A percentile compares a stretch with the other conserved stretches of the same genome.
Evolutionary conservation across 2,888 invertebrate species (phyloP).

Genomic region (Aphidoletes aphidimyza): DNA sequence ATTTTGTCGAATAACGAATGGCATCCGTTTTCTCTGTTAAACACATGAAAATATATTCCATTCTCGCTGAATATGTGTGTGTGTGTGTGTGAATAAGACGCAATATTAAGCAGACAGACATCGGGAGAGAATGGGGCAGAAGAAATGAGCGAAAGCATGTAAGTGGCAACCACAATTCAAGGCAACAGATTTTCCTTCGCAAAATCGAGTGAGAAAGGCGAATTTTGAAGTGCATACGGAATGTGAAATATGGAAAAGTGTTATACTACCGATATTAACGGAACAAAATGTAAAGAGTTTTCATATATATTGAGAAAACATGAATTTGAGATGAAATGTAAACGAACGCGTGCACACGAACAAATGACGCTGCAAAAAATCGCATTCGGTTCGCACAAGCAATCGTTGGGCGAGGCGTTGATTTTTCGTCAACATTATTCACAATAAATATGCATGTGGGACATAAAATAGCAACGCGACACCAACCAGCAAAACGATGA

Average conservation of each 20-base stretch:
- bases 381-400: not conserved
- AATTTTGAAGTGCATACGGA: not conserved
- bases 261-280: not conserved
- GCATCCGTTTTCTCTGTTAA: constrained; percentile 15
- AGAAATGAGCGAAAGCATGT: not conserved
- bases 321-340: constrained; percentile 15
- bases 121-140: not conserved
- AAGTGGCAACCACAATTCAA: not conserved
- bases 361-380: too few species aligned
- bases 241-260: not conserved
- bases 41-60: not conserved
- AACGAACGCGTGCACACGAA: not conserved
- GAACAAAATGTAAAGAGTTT: constrained; percentile 4
- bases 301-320: not conserved
- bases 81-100: not conserved
- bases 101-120: too few species aligned
- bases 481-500: not conserved
- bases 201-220: not conserved
- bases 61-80: not conserved
- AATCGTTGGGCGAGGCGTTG: not conserved
- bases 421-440: too few species aligned
- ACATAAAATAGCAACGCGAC: not conserved
- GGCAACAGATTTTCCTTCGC: not conserved
- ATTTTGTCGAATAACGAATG: constrained; percentile 42
- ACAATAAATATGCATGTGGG: not conserved